A percentile compares a stretch with the other conserved stretches of the same genome.
Conservation (phyloP, 2,888 invertebrate species). For the Campoplex capitator region DNA sequence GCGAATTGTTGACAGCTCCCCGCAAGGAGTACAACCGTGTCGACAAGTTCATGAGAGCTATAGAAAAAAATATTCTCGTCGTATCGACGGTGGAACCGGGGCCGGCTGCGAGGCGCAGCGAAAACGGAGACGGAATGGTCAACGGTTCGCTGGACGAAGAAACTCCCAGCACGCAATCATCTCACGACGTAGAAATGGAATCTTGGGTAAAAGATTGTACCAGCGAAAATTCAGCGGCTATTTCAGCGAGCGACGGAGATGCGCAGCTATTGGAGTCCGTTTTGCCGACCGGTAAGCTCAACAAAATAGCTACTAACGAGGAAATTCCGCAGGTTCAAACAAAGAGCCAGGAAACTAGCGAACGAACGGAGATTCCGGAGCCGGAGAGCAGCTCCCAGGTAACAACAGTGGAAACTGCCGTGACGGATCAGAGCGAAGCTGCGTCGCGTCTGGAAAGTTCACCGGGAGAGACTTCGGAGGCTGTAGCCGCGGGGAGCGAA, state of each 20-base stretch:
- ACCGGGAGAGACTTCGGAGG: neutral
- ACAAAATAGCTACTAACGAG: conserved; percentile 17
- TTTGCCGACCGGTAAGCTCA: neutral
- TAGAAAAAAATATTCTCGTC: conserved; percentile 97
- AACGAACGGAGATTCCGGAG: neutral
- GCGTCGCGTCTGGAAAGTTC: conserved; percentile 39
- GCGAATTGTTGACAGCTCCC: conserved; percentile 96
- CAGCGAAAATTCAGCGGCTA: conserved; percentile 70
- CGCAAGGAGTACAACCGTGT: conserved; percentile 97
- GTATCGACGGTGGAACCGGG: conserved; percentile 88
- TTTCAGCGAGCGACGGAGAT: conserved; percentile 47
- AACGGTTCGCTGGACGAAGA: conserved; percentile 80
- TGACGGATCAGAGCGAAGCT: neutral
- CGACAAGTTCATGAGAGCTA: conserved; percentile 98
- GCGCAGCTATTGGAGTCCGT: conserved; percentile 19
- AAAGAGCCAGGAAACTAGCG: conserved; percentile 6
- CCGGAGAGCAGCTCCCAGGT: conserved; percentile 15
- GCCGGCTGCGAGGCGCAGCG: conserved; percentile 79
- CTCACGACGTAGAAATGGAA: conserved; percentile 82
- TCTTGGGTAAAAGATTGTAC: conserved; percentile 82
- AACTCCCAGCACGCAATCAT: conserved; percentile 56
- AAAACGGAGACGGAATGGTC: conserved; percentile 83
- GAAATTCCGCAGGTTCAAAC: conserved; percentile 28
- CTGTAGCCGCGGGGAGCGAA: conserved; percentile 63
- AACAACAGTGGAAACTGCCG: neutral